Evolutionary conservation across 2,113 vertebrate species (phyloP).

Genomic region (Plotosus lineatus): DNA sequence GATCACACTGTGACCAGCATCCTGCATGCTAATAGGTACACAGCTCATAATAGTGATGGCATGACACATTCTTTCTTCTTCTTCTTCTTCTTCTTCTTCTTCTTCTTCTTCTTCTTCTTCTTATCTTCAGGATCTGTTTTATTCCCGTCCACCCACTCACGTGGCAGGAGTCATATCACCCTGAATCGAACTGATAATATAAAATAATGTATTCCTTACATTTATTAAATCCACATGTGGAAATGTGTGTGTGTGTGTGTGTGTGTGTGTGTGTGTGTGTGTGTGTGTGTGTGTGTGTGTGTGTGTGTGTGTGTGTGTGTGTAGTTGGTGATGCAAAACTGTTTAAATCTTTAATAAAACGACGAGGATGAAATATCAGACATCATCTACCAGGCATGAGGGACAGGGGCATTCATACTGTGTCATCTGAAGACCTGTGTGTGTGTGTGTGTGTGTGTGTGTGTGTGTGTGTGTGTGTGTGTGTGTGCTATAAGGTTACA

Average conservation of each 20-base stretch:
- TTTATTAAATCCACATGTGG: constrained; percentile 66
- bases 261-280: constrained; percentile 71
- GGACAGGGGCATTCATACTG: constrained; percentile 63
- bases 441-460: constrained; percentile 30
- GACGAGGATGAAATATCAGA: constrained; percentile 74
- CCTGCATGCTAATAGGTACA: constrained; percentile 48
- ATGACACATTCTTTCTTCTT: constrained; percentile 14
- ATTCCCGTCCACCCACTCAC: constrained; percentile 48
- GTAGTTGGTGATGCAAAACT: constrained; percentile 67
- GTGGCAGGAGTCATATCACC: constrained; percentile 55
- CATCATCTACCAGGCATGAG: constrained; percentile 60
- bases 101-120: constrained; percentile 26
- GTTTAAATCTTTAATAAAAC: constrained; percentile 76
- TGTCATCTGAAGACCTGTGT: constrained; percentile 61
- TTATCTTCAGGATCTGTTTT: constrained; percentile 36
- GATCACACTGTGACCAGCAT: constrained; percentile 55
- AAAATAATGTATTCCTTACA: constrained; percentile 67
- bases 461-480: constrained; percentile 39
- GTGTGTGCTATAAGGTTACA: constrained; percentile 61
- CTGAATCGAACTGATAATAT: constrained; percentile 57
- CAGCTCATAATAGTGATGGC: constrained; percentile 59
- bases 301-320: constrained; percentile 72
- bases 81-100: not conserved
- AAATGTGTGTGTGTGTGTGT: constrained; percentile 70
- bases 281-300: constrained; percentile 68